A percentile compares a stretch with the other conserved stretches of the same genome.
These are phyloP conservation scores for Columba janthina DNA, from an alignment of 2,113 vertebrate genomes.

Conservation along the genomic window DNA sequence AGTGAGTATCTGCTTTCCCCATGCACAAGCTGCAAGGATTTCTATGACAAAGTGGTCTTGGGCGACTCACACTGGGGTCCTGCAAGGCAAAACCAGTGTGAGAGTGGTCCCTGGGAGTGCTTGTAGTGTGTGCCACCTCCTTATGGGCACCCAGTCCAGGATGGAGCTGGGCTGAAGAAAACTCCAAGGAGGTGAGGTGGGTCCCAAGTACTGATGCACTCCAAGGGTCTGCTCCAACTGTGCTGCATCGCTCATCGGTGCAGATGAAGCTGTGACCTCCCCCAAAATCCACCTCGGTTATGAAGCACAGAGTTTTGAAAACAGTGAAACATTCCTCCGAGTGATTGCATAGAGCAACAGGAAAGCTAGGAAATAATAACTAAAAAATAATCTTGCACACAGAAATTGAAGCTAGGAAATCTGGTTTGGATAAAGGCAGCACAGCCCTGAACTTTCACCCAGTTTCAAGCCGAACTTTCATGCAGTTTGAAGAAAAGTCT, in stretches of 20 bases:
- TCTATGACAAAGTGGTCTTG: neutral
- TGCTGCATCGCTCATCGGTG: neutral
- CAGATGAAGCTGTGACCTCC: neutral
- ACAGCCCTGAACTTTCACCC: neutral
- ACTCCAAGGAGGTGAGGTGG: neutral
- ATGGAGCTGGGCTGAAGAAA: neutral
- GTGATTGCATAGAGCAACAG: neutral
- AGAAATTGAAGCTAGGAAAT: neutral
- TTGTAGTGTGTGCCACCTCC: neutral
- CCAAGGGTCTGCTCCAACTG: neutral
- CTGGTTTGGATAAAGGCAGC: slow-evolving; percentile 38
- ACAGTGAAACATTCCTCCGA: neutral
- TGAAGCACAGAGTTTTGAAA: neutral
- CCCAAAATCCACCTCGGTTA: neutral
- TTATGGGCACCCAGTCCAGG: neutral
- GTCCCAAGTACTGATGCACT: neutral
- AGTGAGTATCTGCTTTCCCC: neutral
- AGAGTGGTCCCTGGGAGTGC: neutral
- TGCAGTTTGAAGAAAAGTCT: neutral
- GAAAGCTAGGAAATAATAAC: slow-evolving; percentile 5
- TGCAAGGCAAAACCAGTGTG: neutral
- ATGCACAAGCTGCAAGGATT: neutral
- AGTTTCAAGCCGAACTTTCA: neutral
- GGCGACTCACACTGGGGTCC: neutral
- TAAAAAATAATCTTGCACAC: neutral